phyloP scores from a whole-genome alignment of 1,140 invertebrate species.

The Eubasilissa regina region DNA sequence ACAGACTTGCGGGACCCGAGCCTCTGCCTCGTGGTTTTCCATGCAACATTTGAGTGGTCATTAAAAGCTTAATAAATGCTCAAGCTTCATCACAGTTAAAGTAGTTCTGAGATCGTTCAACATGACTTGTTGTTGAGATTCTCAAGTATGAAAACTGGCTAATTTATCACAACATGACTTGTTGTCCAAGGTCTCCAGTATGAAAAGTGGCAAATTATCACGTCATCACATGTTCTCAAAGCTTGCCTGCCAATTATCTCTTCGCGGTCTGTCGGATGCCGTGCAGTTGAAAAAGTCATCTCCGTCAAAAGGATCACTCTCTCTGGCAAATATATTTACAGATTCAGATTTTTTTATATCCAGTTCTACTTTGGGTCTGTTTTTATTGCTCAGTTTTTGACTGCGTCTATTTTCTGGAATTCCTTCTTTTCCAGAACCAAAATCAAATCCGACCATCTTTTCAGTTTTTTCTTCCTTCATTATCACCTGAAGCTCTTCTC shows the following conservation, averaged over 20 bases:
- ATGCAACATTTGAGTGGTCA: slow-evolving; percentile 51
- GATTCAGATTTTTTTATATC: slow-evolving; percentile 89
- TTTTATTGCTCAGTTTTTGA: slow-evolving; percentile 53
- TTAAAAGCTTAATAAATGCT: slow-evolving; percentile 53
- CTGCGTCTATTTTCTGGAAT: slow-evolving; percentile 54
- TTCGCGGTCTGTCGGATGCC: slow-evolving; percentile 66
- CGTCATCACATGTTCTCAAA: slow-evolving; percentile 66
- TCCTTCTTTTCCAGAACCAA: slow-evolving; percentile 55
- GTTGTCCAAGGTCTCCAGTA: not conserved
- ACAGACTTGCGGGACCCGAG: slow-evolving; percentile 11
- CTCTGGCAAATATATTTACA: slow-evolving; percentile 87
- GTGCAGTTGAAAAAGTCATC: slow-evolving; percentile 86
- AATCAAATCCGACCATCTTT: slow-evolving; percentile 58
- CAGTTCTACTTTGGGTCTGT: slow-evolving; percentile 58
- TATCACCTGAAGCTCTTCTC: slow-evolving; percentile 63
- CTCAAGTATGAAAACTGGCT: slow-evolving; percentile 11
- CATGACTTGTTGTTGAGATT: slow-evolving; percentile 5
- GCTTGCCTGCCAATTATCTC: slow-evolving; percentile 69
- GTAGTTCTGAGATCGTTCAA: slow-evolving; percentile 28
- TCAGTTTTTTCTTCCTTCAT: slow-evolving; percentile 52
- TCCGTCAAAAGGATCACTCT: slow-evolving; percentile 86
- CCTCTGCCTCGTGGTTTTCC: slow-evolving; percentile 1
- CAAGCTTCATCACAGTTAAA: slow-evolving; percentile 56
- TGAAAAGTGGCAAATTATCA: not conserved
- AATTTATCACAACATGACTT: not conserved